Evolutionary conservation across 2,113 vertebrate species (phyloP).

Genomic region (Campylorhamphus procurvoides): DNA sequence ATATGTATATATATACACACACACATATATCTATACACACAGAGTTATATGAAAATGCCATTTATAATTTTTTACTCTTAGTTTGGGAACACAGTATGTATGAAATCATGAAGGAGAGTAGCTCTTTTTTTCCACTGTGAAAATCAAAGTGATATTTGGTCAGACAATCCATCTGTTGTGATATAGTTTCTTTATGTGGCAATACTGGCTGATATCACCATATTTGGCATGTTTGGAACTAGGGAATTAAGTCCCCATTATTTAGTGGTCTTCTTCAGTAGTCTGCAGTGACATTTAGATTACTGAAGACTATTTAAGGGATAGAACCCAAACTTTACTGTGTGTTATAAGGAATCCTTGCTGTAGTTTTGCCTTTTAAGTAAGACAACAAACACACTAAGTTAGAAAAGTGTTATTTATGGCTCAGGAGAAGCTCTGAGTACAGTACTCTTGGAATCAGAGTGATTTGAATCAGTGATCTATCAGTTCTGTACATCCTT

Average conservation of each 20-base stretch:
- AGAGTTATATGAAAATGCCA: background rate
- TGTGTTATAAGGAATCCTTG: background rate
- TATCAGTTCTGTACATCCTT: background rate
- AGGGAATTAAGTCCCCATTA: background rate
- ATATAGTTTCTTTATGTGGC: background rate
- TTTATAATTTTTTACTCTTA: background rate
- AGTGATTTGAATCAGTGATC: background rate
- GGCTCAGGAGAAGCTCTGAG: background rate
- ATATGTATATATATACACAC: background rate
- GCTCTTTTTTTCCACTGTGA: background rate
- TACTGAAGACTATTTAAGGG: background rate
- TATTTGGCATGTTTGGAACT: background rate
- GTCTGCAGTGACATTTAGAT: background rate
- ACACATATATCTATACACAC: background rate
- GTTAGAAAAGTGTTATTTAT: background rate
- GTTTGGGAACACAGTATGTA: background rate
- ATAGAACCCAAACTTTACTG: background rate
- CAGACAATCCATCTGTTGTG: background rate
- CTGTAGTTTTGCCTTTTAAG: background rate
- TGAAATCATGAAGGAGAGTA: background rate
- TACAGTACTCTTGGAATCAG: background rate
- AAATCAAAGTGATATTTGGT: background rate
- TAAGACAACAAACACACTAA: background rate
- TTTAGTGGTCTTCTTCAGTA: background rate
- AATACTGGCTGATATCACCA: background rate